A percentile compares a stretch with the other conserved stretches of the same genome.
phyloP scores from a whole-genome alignment of 2,797 vertebrate genomes.

The Mastacembelus armatus region DNA sequence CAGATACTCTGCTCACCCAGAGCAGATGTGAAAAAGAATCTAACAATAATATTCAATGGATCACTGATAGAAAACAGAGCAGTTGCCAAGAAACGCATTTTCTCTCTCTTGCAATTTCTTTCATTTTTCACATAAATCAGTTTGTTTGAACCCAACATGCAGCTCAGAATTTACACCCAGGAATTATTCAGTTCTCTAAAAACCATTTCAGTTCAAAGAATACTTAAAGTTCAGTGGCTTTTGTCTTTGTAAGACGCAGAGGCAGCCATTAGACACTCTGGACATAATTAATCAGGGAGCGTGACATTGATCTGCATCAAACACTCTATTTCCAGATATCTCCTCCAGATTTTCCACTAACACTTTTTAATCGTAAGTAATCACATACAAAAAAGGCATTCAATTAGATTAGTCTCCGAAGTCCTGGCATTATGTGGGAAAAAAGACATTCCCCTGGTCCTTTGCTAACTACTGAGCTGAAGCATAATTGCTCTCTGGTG shows the following conservation, averaged over 20 bases:
- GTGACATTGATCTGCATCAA: constrained; percentile 82
- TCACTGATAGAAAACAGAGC: constrained; percentile 44
- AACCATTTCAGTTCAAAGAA: constrained; percentile 78
- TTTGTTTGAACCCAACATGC: constrained; percentile 53
- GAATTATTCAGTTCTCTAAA: constrained; percentile 63
- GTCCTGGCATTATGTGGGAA: constrained; percentile 75
- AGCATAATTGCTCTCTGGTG: constrained; percentile 88
- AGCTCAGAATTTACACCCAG: constrained; percentile 64
- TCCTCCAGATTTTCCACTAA: constrained; percentile 83
- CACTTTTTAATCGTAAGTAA: constrained; percentile 88
- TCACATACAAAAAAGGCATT: constrained; percentile 84
- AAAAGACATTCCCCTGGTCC: constrained; percentile 78
- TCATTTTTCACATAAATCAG: constrained; percentile 57
- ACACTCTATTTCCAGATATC: constrained; percentile 78
- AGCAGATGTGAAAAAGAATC: constrained; percentile 65
- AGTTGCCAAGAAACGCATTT: constrained; percentile 38
- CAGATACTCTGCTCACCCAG: constrained; percentile 43
- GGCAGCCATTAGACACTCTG: constrained; percentile 69
- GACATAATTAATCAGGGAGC: constrained; percentile 82
- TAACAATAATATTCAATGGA: constrained; percentile 43
- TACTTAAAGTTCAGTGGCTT: constrained; percentile 72
- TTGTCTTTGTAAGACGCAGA: constrained; percentile 69
- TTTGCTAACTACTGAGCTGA: constrained; percentile 85
- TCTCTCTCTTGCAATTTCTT: constrained; percentile 39
- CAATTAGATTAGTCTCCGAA: constrained; percentile 86